These are phyloP conservation scores for Microcebus jonahi DNA, from an alignment of 2,113 vertebrate species.

Conservation along the genomic window DNA sequence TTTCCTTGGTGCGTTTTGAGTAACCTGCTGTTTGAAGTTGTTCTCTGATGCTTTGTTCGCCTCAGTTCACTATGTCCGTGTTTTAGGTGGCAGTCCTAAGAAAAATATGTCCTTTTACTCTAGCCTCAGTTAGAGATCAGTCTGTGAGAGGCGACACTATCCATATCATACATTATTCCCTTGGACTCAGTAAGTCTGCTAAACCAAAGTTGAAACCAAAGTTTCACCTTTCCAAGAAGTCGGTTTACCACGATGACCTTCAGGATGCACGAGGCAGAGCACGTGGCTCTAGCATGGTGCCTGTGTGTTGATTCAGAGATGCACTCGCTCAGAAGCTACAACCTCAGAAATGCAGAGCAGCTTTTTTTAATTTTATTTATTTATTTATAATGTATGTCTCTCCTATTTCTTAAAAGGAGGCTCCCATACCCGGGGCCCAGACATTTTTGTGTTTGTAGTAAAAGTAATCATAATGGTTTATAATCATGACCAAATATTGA, in stretches of 20 bases:
- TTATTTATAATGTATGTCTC: neutral
- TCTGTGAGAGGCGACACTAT: neutral
- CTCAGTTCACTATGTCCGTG: neutral
- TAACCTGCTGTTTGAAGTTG: neutral
- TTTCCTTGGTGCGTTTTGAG: neutral
- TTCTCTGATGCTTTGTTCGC: constrained; percentile 20
- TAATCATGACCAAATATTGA: neutral
- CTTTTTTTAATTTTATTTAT: neutral
- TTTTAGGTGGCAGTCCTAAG: constrained; percentile 9
- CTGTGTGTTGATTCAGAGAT: neutral
- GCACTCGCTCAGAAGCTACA: neutral
- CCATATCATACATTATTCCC: neutral
- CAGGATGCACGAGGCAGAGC: neutral
- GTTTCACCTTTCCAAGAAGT: neutral
- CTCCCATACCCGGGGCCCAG: neutral
- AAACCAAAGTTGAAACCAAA: too few relatives aligned
- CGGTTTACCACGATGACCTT: neutral
- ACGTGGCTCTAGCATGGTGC: neutral
- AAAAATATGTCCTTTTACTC: neutral
- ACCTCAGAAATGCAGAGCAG: neutral
- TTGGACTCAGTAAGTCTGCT: neutral
- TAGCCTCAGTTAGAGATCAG: neutral
- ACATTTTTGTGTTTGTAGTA: neutral
- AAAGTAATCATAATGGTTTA: neutral
- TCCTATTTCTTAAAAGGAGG: neutral